phyloP scores from a whole-genome alignment of 1,140 invertebrate genomes.

The Zaprionus capensis region DNA sequence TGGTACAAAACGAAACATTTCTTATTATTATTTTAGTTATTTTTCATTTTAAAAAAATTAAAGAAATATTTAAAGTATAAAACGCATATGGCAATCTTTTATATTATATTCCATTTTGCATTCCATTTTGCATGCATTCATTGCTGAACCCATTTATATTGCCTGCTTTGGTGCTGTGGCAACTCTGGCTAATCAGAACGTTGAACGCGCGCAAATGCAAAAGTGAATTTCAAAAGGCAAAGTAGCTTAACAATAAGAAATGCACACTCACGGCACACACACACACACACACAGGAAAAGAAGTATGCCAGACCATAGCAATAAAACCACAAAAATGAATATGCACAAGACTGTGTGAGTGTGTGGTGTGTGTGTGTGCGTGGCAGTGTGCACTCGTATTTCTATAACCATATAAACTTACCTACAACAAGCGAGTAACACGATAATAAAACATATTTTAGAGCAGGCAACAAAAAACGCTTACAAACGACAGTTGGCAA shows the following conservation, averaged over 20 bases:
- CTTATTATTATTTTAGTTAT: neutral
- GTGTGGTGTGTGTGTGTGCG: neutral
- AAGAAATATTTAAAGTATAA: neutral
- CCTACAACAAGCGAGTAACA: constrained; percentile 74
- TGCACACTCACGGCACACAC: constrained; percentile 6
- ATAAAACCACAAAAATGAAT: constrained; percentile 40
- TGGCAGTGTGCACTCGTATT: constrained; percentile 11
- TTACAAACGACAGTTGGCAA: constrained; percentile 66
- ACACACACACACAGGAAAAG: neutral
- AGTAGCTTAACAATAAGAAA: constrained; percentile 29
- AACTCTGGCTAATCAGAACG: constrained; percentile 21
- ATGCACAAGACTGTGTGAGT: neutral
- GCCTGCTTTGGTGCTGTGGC: neutral
- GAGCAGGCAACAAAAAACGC: constrained; percentile 66
- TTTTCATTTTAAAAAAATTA: neutral
- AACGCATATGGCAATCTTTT: neutral
- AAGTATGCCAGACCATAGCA: constrained; percentile 24
- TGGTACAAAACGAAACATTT: neutral
- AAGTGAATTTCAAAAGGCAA: constrained; percentile 25
- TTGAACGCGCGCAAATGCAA: constrained; percentile 16
- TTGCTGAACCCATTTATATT: constrained; percentile 11
- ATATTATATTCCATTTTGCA: neutral
- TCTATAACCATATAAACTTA: constrained; percentile 36
- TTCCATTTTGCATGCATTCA: neutral
- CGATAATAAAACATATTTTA: constrained; percentile 81